Percentiles rank a stretch among this genome's conserved stretches.
Conservation (phyloP, 2,888 invertebrate genomes). For the Julus scandinavius region DNA sequence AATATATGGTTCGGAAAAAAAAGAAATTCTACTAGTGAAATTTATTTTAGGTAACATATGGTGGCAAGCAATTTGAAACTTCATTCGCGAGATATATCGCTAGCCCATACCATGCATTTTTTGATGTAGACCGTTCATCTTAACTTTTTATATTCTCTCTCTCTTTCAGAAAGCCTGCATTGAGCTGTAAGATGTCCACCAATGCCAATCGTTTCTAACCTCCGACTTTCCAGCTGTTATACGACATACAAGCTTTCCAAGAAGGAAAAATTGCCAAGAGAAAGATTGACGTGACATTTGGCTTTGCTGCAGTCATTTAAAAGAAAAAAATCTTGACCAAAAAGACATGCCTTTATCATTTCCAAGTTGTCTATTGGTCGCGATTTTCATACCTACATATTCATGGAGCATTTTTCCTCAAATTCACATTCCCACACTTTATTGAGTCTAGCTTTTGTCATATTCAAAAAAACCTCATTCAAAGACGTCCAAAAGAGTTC, state of each 20-base stretch:
- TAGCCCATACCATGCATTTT: slow-evolving; percentile 11
- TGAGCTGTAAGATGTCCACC: slow-evolving; percentile 17
- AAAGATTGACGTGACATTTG: slow-evolving; percentile 17
- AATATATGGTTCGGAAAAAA: slow-evolving; percentile 9
- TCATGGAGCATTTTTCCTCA: not conserved
- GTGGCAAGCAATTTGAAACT: slow-evolving; percentile 39
- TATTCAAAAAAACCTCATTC: not conserved
- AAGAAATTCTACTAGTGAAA: slow-evolving; percentile 17
- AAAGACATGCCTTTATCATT: not conserved
- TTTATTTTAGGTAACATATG: slow-evolving; percentile 19
- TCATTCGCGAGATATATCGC: slow-evolving; percentile 8
- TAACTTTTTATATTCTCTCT: slow-evolving; percentile 7
- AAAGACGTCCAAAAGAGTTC: no score
- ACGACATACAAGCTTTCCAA: slow-evolving; percentile 11
- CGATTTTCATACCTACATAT: not conserved
- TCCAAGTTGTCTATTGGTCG: not conserved
- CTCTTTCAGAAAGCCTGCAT: slow-evolving; percentile 16
- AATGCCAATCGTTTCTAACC: slow-evolving; percentile 23
- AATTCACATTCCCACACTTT: not conserved
- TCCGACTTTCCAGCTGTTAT: slow-evolving; percentile 35
- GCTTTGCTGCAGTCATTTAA: slow-evolving; percentile 30
- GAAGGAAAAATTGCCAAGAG: not conserved
- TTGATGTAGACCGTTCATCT: slow-evolving; percentile 24
- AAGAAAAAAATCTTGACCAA: slow-evolving; percentile 36
- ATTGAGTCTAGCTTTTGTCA: not conserved